Evolutionary conservation across 1,140 invertebrate species (phyloP), one percentile per base, ranked within the genome.

Genomic region (Mercenaria mercenaria): DNA sequence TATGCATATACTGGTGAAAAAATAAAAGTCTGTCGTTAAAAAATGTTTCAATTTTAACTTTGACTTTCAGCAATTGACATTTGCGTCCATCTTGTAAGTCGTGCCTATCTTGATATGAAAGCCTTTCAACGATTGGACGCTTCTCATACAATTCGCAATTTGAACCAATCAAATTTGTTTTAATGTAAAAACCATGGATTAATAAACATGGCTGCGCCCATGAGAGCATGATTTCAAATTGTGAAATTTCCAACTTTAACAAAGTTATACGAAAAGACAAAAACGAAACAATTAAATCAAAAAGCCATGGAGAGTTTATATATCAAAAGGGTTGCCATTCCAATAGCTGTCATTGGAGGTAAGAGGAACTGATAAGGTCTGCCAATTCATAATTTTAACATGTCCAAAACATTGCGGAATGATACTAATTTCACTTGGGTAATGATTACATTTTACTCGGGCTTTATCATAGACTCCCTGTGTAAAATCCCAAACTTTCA

Each of bases 201-300:
- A 39, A 29, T 64, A 20, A 64, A 64, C 20, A 64, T 64, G 59
- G 59, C 59, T 64, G 59, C 59, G 59, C 59, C 59, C 59, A 64
- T 64, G 59, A n/a, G 59, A 47, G 15, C n/a, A 47, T 47, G 43
- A 47, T 47, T 47, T 47, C n/a, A 47, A 47, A 8, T 64, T 64
- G 59, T 29, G 59, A 64, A 64, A 64, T 64, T 64, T n/a, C 20
- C 8, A 15, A 29, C 20, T 20, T 26, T n/a, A 29, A 29, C 29
- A 64, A 8, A 64, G 1, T 29, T 10, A 64, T 29, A 64, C 11
- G 23, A 56, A 56, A 4, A 56, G 52, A 4, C 52, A 47, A 47
- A 8, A 47, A 6, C 15, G 43, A 8, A 47, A 47, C 15, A 47
- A 15, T 47, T 47, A 47, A 47, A 47, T 47, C 10, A 6, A 8